These are phyloP conservation scores for Penaeus chinensis DNA, from an alignment of 1,140 invertebrate species.

Conservation along the genomic window DNA sequence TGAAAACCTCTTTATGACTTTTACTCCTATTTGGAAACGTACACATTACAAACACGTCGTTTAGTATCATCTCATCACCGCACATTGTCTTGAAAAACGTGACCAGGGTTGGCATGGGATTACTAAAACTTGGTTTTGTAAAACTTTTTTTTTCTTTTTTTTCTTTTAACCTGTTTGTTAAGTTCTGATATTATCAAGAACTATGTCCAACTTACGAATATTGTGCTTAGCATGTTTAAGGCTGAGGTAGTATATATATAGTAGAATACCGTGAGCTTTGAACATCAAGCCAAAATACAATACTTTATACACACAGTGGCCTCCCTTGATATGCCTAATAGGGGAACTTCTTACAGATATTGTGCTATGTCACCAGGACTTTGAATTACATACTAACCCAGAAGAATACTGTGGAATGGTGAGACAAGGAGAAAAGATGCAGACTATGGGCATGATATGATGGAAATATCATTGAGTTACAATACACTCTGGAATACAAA, in stretches of 20 bases:
- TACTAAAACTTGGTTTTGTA: slow-evolving; percentile 49
- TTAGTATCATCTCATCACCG: slow-evolving; percentile 8
- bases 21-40: not conserved
- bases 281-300: slow-evolving; percentile 62
- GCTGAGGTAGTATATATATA: slow-evolving; percentile 62
- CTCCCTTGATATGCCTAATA: slow-evolving; percentile 51
- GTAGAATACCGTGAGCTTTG: slow-evolving; percentile 62
- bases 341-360: slow-evolving; percentile 36
- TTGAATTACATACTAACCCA: slow-evolving; percentile 24
- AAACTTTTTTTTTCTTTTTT: slow-evolving; percentile 25
- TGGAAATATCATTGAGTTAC: not conserved
- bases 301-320: slow-evolving; percentile 60
- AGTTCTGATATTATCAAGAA: slow-evolving; percentile 54
- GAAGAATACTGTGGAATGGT: slow-evolving; percentile 39
- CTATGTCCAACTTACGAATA: slow-evolving; percentile 60
- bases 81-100: slow-evolving; percentile 38
- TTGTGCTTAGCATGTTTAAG: slow-evolving; percentile 62
- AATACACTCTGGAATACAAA: slow-evolving; percentile 21
- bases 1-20: slow-evolving; percentile 1
- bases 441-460: not conserved
- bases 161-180: slow-evolving; percentile 48
- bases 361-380: slow-evolving; percentile 8
- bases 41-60: no score
- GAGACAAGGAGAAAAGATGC: not conserved
- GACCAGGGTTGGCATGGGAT: slow-evolving; percentile 49